phyloP scores from a whole-genome alignment of 2,113 vertebrate genomes.

The Syngnathoides biaculeatus region DNA sequence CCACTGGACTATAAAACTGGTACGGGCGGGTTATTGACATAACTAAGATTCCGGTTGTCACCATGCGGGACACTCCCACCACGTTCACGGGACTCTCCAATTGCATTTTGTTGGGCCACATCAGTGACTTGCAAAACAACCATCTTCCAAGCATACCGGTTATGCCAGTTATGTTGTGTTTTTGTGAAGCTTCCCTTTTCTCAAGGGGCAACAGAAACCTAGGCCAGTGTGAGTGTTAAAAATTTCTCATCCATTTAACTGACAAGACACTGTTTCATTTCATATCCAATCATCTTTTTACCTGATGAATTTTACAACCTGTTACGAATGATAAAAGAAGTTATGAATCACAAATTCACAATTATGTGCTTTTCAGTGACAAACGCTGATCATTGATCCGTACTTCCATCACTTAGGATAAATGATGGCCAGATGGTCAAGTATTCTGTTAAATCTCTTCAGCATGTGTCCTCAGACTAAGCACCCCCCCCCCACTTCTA shows the following conservation, averaged over 20 bases:
- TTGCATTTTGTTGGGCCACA: slow-evolving; percentile 9
- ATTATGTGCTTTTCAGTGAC: not conserved
- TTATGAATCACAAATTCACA: not conserved
- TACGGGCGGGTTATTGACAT: slow-evolving; percentile 37
- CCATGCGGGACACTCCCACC: slow-evolving; percentile 26
- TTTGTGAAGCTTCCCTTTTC: not conserved
- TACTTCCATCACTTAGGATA: not conserved
- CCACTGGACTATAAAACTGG: slow-evolving; percentile 9
- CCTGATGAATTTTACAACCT: not conserved
- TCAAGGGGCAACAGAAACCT: not conserved
- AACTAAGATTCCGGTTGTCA: slow-evolving; percentile 38
- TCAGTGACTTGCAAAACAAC: slow-evolving; percentile 5
- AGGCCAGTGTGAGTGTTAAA: not conserved
- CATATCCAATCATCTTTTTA: not conserved
- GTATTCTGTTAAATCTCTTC: not conserved
- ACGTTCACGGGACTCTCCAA: not conserved
- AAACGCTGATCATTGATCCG: not conserved
- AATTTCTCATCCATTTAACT: slow-evolving; percentile 1
- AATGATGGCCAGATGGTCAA: not conserved
- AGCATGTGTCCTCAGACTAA: not conserved
- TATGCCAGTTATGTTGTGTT: slow-evolving; percentile 7
- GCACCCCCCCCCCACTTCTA: not conserved
- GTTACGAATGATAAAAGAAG: not conserved
- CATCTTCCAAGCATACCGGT: slow-evolving; percentile 10
- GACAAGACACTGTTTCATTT: not conserved